A percentile compares a stretch with the other conserved stretches of the same genome.
Conservation (phyloP, 2,888 invertebrate genomes). For the Pseudococcus longispinus region DNA sequence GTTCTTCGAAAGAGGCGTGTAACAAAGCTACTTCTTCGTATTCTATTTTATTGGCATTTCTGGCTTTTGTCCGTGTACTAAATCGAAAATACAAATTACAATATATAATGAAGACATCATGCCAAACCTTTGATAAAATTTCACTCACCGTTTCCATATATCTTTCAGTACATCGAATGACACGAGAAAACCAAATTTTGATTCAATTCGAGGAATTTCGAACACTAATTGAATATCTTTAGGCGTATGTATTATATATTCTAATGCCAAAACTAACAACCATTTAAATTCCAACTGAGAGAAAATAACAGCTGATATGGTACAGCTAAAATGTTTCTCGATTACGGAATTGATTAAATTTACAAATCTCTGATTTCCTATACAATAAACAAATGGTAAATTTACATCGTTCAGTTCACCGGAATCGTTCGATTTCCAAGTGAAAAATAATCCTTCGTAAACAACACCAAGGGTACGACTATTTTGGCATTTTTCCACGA, state of each 20-base stretch:
- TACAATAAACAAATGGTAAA: slow-evolving; percentile 25
- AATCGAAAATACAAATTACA: background rate
- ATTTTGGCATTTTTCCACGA: background rate
- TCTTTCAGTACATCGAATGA: background rate
- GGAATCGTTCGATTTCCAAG: slow-evolving; percentile 33
- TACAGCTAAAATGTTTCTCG: slow-evolving; percentile 36
- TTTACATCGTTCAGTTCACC: background rate
- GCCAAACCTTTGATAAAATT: background rate
- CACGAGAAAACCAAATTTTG: background rate
- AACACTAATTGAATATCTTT: slow-evolving; percentile 17
- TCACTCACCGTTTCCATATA: background rate
- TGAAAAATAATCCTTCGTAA: slow-evolving; percentile 41
- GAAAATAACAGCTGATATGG: slow-evolving; percentile 21
- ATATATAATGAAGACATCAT: background rate
- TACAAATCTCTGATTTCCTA: slow-evolving; percentile 8
- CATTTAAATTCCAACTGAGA: slow-evolving; percentile 39
- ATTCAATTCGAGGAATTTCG: background rate
- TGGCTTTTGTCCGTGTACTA: background rate
- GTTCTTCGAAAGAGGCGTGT: slow-evolving; percentile 32
- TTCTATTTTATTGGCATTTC: background rate
- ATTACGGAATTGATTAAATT: background rate
- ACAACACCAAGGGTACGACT: background rate
- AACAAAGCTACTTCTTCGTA: slow-evolving; percentile 31
- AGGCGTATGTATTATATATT: background rate
- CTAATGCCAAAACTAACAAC: background rate